Evolutionary conservation across 1,140 invertebrate genomes (phyloP), one percentile per base, ranked within the genome.

Genomic region (Globodera ellingtonae): DNA sequence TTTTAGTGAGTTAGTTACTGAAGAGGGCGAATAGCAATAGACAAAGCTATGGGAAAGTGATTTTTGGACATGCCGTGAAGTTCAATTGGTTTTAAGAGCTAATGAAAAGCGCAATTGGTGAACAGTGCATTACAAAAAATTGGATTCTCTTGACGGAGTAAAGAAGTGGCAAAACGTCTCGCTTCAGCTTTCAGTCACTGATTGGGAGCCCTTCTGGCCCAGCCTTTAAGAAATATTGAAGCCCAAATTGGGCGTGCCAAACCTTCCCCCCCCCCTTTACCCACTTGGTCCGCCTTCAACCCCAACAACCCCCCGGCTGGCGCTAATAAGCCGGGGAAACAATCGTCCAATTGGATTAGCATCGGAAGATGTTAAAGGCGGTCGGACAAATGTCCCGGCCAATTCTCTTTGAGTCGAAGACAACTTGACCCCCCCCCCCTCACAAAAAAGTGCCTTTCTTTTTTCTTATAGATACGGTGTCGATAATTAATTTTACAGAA

Each of bases 341-440:
- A 70, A 70, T 70, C 67, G 67, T 65, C 67, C 67, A 70, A 70
- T 70, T 70, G 67, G n/a, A 70, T 70, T 70, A 70, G 67, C 67
- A 70, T 70, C 67, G 67, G 66, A 70, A 70, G 18, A 35, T 10
- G 67, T 10, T 44, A 47, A 47, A 35, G 35, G n/a, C 67, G 67
- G 35, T 0, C 67, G 13, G 46, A 70, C 18, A 44, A 70, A 70
- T 70, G 67, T 18, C 24, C 35, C 35, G 21, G n/a, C 10, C 56
- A 62, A 18, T 35, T 62, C 56, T 62, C 56, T 62, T 62, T 62
- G 56, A 6, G 13, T 35, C 15, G 10, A 62, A 47, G 67, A 35
- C 21, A 18, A 70, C 35, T 70, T 70, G 67, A 70, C 6, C 35
- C 10, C 66, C 35, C 1, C 35, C 35, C 35, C 35, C 35, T 35